Percentiles rank a stretch among this genome's conserved stretches.
Evolutionary conservation across 1,140 invertebrate species (phyloP).

Genomic region (Drosophila kurseongensis): DNA sequence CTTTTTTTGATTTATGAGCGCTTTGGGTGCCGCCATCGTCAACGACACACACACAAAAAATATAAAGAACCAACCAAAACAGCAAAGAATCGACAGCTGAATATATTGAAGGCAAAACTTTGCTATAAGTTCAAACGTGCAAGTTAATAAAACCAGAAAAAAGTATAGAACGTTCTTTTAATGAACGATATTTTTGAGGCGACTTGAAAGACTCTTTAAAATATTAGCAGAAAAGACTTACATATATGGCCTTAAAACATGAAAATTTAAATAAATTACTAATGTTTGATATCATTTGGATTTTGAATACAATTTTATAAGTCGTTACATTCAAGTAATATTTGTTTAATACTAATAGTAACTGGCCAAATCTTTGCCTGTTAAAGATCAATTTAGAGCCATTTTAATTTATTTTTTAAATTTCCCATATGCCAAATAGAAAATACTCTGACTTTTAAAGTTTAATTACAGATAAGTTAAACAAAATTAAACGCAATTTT

Average conservation of each 20-base stretch:
- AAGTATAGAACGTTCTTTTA: not conserved
- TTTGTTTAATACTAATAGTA: too few species aligned
- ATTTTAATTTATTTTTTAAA: not conserved
- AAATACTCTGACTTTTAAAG: not conserved
- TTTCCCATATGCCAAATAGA: not conserved
- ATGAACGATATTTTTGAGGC: not conserved
- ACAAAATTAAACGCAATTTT: not conserved
- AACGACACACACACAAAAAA: slow-evolving; percentile 35
- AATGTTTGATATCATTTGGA: too few species aligned
- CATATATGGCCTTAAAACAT: too few species aligned
- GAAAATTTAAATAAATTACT: too few species aligned
- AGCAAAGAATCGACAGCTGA: slow-evolving; percentile 44
- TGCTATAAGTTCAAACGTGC: slow-evolving; percentile 56
- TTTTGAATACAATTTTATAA: too few species aligned
- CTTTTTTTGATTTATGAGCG: slow-evolving; percentile 81
- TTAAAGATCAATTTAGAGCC: not conserved
- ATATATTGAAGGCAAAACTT: slow-evolving; percentile 66
- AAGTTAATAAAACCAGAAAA: slow-evolving; percentile 46
- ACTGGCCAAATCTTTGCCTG: too few species aligned
- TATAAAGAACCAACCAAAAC: slow-evolving; percentile 40
- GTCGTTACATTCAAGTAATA: too few species aligned
- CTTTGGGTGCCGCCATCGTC: slow-evolving; percentile 68
- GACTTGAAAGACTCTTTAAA: not conserved
- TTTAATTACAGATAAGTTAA: not conserved
- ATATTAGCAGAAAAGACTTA: not conserved